A percentile compares a stretch with the other conserved stretches of the same genome.
phyloP scores from a whole-genome alignment of 2,797 vertebrate species.

The Botia almorhae region DNA sequence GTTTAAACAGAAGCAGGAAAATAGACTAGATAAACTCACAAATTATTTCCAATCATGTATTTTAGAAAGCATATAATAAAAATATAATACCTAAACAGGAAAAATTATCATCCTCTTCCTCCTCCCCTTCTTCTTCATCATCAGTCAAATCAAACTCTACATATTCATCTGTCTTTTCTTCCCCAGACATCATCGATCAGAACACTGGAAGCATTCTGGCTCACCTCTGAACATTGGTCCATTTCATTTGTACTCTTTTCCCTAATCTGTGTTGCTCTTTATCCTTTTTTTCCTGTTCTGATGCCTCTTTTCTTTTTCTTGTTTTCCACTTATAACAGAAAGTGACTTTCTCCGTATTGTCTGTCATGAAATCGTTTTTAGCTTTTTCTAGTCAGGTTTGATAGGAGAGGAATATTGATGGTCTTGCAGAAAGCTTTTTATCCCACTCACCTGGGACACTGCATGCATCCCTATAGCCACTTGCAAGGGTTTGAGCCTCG shows the following conservation, averaged over 20 bases:
- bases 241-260: neutral
- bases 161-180: constrained; percentile 20
- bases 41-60: neutral
- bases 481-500: neutral
- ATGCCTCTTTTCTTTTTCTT: neutral
- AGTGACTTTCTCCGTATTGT: neutral
- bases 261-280: neutral
- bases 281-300: neutral
- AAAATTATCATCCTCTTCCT: constrained; percentile 1
- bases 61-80: neutral
- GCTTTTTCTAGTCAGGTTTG: neutral
- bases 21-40: neutral
- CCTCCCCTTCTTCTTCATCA: neutral
- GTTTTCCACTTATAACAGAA: neutral
- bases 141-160: constrained; percentile 7
- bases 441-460: neutral
- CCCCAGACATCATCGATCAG: neutral
- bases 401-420: constrained; percentile 21
- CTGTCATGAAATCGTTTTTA: neutral
- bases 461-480: neutral
- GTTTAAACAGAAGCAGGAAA: neutral
- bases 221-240: constrained; percentile 13
- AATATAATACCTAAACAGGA: constrained; percentile 43
- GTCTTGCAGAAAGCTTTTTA: constrained; percentile 24
- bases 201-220: neutral